Evolutionary conservation across 2,113 vertebrate species (phyloP), one percentile per base, ranked within the genome.

Genomic region (Sander lucioperca): DNA sequence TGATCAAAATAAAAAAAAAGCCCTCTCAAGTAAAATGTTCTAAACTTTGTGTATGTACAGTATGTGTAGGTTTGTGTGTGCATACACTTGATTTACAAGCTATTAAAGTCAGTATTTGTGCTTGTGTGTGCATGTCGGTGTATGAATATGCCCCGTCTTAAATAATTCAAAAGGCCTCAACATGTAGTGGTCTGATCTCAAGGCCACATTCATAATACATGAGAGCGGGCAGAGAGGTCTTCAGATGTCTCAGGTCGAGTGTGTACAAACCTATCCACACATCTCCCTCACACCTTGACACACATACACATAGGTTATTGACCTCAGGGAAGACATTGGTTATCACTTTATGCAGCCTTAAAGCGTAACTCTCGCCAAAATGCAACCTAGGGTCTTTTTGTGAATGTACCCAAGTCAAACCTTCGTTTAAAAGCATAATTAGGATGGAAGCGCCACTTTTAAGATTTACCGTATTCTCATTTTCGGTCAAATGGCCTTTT

Each of bases 191-290:
- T 91, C 88, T 93, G 87, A 92, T 90, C 87, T 84, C 69, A 79
- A 85, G 74, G 72, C 78, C 63, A 73, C 82, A 91, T 94, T 77
- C 57, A 94, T 92, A 83, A 94, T 91, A 82, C 67, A 94, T 91
- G 74, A 77, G 84, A 79, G 69, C 13, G 2, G 70, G 61, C 61
- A 48, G 68, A 47, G 30, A 47, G 19, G 76, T 82, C 79, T 84
- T 87, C 77, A 69, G 64, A 85, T 61, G 77, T 78, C 59, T 79
- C 18, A 0, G 23, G 62, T 53, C 2, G 19, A 72, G 57, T 16
- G 54, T 53, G 47, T 25, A 77, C 27, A 72, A 53, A 82, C 71
- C n/a, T 50, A 67, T 70, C 58, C 76, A 51, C 14, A 5, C 51
- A 45, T 48, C 12, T 5, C 56, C 48, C 61, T 50, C 3, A 39